Evolutionary conservation across 2,113 vertebrate genomes (phyloP).

Genomic region (Brachypteracias leptosomus): DNA sequence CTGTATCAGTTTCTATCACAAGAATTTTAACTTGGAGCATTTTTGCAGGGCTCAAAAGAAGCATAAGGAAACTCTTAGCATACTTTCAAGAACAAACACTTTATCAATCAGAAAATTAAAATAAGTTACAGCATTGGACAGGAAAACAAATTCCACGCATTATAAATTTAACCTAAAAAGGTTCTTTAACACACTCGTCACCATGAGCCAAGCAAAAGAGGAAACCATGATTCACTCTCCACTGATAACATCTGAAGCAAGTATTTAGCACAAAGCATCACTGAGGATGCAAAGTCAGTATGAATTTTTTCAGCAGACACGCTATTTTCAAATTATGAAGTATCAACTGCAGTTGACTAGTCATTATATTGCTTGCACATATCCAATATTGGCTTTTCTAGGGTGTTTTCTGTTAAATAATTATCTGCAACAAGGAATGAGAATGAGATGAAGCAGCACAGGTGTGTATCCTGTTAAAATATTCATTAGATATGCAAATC

Average conservation of each 20-base stretch:
- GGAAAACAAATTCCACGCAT: constrained; percentile 10
- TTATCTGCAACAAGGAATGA: not conserved
- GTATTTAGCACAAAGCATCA: not conserved
- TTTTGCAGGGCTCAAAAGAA: not conserved
- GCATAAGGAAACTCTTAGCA: not conserved
- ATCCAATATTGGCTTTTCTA: not conserved
- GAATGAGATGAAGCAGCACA: not conserved
- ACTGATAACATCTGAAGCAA: constrained; percentile 13
- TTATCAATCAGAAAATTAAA: not conserved
- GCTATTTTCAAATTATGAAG: not conserved
- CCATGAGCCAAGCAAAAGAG: not conserved
- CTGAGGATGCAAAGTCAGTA: not conserved
- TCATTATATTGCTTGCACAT: not conserved
- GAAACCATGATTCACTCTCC: constrained; percentile 10
- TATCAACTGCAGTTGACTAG: not conserved
- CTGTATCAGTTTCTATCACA: not conserved
- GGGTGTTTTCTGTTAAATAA: not conserved
- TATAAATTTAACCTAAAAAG: not conserved
- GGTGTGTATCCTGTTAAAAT: not conserved
- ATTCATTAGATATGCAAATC: constrained; percentile 26
- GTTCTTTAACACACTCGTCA: not conserved
- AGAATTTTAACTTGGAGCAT: not conserved
- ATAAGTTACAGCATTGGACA: not conserved
- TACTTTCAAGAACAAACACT: not conserved
- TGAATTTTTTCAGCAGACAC: not conserved